A percentile compares a stretch with the other conserved stretches of the same genome.
Evolutionary conservation across 2,888 invertebrate species (phyloP).

Genomic region (Autographa gamma): DNA sequence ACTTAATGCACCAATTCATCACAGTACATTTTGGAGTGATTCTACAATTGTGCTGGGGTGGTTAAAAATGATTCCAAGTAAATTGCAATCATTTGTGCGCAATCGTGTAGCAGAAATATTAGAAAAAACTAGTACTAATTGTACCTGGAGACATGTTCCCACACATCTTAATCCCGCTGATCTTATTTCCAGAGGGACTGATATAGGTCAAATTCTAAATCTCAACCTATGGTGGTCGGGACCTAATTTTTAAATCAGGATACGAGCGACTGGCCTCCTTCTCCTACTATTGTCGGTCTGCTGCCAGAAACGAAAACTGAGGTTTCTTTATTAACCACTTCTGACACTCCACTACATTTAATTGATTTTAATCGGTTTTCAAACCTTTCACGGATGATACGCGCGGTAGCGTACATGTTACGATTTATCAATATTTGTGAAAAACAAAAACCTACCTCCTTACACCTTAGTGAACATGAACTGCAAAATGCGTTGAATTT

Average conservation of each 20-base stretch:
- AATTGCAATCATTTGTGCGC: conserved; percentile 16
- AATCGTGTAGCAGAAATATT: conserved; percentile 19
- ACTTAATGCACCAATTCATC: conserved; percentile 5
- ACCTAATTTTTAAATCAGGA: background rate
- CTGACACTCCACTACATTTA: background rate
- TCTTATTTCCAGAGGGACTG: conserved; percentile 16
- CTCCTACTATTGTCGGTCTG: background rate
- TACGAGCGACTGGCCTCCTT: background rate
- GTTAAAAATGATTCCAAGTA: conserved; percentile 6
- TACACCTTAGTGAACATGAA: conserved; percentile 2
- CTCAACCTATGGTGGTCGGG: background rate
- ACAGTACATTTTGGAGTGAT: conserved; percentile 10
- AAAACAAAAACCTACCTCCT: background rate
- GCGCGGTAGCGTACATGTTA: conserved; percentile 18
- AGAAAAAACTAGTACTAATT: background rate
- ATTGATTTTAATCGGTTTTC: conserved; percentile 16
- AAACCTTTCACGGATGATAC: conserved; percentile 20
- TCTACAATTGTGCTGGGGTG: conserved; percentile 18
- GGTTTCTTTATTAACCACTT: background rate
- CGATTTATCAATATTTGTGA: conserved; percentile 21
- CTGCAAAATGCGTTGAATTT: conserved; percentile 8
- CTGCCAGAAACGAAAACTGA: background rate
- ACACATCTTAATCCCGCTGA: conserved; percentile 15
- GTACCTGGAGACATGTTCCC: conserved; percentile 13
- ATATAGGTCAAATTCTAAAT: background rate